Evolutionary conservation across 2,888 invertebrate species (phyloP).

Genomic region (Tyria jacobaeae): DNA sequence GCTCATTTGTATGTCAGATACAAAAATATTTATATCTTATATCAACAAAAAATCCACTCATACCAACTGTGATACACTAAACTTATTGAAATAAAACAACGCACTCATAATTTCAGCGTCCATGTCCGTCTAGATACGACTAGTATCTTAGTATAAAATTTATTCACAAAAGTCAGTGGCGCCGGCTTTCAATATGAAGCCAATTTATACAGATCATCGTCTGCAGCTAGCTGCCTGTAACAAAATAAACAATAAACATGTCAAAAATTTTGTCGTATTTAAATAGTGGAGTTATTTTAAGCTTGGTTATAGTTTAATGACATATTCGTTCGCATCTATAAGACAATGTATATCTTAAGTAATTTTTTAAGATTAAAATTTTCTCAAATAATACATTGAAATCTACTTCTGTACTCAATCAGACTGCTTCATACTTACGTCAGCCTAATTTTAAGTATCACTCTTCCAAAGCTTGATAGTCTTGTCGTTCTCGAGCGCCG

Average conservation of each 20-base stretch:
- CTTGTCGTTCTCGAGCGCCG: conserved; percentile 99
- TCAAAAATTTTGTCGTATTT: too few relatives aligned
- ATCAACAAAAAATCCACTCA: conserved; percentile 82
- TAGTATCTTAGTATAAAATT: conserved; percentile 68
- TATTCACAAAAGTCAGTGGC: conserved; percentile 76
- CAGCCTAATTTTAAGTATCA: conserved; percentile 89
- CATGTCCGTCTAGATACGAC: conserved; percentile 61
- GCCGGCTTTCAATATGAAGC: conserved; percentile 76
- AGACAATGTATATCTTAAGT: too few relatives aligned
- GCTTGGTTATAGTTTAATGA: too few relatives aligned
- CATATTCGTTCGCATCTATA: too few relatives aligned
- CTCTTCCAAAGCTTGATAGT: conserved; percentile 99
- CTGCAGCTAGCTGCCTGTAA: conserved; percentile 68
- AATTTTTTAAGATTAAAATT: too few relatives aligned
- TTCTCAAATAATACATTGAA: too few relatives aligned
- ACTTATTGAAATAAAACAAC: conserved; percentile 72
- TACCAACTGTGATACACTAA: conserved; percentile 73
- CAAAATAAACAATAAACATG: conserved; percentile 45
- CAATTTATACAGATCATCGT: conserved; percentile 71
- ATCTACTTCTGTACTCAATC: too few relatives aligned
- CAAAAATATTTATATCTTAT: conserved; percentile 83
- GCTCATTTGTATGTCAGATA: conserved; percentile 76
- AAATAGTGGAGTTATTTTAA: neutral
- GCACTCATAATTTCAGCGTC: conserved; percentile 64
- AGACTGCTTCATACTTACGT: conserved; percentile 56